A percentile compares a stretch with the other conserved stretches of the same genome.
phyloP scores from a whole-genome alignment of 2,888 invertebrate genomes.

The Drosophila pegasa region DNA sequence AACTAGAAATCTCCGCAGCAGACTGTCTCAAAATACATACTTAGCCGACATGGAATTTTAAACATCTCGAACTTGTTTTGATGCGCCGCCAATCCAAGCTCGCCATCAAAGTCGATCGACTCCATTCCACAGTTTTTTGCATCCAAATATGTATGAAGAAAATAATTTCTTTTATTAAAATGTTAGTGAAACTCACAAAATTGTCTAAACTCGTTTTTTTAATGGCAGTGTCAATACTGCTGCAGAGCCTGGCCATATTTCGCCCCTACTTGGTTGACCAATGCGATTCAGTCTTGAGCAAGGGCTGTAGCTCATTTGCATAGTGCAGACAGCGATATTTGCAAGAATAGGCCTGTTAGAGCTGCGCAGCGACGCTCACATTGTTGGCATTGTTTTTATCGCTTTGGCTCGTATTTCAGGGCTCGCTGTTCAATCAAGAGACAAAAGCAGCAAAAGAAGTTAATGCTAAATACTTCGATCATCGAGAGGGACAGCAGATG shows the following conservation, averaged over 20 bases:
- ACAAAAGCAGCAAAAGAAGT: slow-evolving; percentile 77
- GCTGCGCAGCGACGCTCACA: slow-evolving; percentile 54
- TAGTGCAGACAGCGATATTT: slow-evolving; percentile 58
- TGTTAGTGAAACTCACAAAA: slow-evolving; percentile 30
- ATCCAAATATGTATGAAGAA: slow-evolving; percentile 45
- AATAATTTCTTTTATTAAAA: slow-evolving; percentile 62
- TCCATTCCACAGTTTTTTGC: slow-evolving; percentile 44
- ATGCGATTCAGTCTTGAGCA: slow-evolving; percentile 43
- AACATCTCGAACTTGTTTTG: slow-evolving; percentile 70
- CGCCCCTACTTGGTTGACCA: slow-evolving; percentile 20
- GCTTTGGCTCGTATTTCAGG: slow-evolving; percentile 51
- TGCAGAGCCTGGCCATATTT: slow-evolving; percentile 32
- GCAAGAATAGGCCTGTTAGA: slow-evolving; percentile 68
- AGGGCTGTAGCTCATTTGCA: slow-evolving; percentile 63
- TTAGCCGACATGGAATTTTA: slow-evolving; percentile 54
- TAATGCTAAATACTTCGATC: slow-evolving; percentile 55
- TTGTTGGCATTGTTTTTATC: slow-evolving; percentile 71
- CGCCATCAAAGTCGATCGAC: slow-evolving; percentile 30
- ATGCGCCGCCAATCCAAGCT: slow-evolving; percentile 43
- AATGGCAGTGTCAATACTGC: slow-evolving; percentile 13
- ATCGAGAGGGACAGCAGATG: slow-evolving; percentile 30
- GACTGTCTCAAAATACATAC: slow-evolving; percentile 53
- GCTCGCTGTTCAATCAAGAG: slow-evolving; percentile 62
- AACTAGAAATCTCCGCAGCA: slow-evolving; percentile 64
- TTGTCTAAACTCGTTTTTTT: slow-evolving; percentile 32